Evolutionary conservation across 1,140 invertebrate genomes (phyloP), one percentile per base, ranked within the genome.

Genomic region (Atta colombica): DNA sequence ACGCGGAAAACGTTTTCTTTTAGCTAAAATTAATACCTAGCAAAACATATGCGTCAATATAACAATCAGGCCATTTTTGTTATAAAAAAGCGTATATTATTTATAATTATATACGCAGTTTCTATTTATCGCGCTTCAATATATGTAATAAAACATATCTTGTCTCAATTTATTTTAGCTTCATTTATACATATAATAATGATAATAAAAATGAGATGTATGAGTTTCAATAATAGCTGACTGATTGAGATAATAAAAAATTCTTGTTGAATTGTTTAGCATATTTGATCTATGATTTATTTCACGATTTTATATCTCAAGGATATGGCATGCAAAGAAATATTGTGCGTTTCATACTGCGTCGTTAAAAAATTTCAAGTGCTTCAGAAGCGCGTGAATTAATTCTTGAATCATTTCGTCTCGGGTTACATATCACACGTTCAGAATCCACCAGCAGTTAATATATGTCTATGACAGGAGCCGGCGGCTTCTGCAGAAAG

Each of bases 1-100:
- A 84, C 55, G 39, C 80, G 53, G 8, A 12, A 74, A 84, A 74
- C 45, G 18, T 31, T 84, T 84, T 84, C 55, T 35, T 25, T n/a
- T 45, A 55, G 16, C 2, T 71, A n/a, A 71, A 81, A 71, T 71
- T 81, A 81, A 18, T 71, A 21, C 8, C 66, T 8, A 16, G 51
- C 65, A 25, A 28, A 71, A 71, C 12, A 58, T 4, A 0, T 39
- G 31, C 51, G 51, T 71, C 65, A 45, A 51, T 66, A 66, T 8
- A 25, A 10, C 45, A 31, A 2, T 28, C 2, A 12, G 3, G 4
- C n/a, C 12, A 35, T 77, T 61, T 28, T 45, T 7, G 35, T 12
- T 14, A 63, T 6, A 18, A 51, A 8, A n/a, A 7, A 45, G 14
- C 21, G 1, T 25, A 10, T 45, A 10, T 45, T 45, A 18, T 16